Evolutionary conservation across 1,140 invertebrate genomes (phyloP).

Genomic region (Drosophila asahinai): DNA sequence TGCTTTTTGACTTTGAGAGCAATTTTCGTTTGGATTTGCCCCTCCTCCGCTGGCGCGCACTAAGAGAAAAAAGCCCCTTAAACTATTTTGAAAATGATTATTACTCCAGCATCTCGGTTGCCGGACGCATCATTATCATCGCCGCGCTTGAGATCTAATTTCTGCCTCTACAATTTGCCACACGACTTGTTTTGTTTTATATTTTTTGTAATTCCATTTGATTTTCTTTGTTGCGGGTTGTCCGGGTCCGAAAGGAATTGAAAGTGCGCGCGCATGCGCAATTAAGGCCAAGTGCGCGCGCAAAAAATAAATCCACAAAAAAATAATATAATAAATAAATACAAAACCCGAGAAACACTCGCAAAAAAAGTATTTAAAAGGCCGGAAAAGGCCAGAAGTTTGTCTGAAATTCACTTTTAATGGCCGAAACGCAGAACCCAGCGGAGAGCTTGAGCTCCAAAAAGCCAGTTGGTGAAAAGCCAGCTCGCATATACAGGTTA

Average conservation of each 20-base stretch:
- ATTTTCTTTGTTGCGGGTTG: conserved; percentile 38
- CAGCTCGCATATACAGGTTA: conserved; percentile 71
- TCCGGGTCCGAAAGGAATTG: conserved; percentile 68
- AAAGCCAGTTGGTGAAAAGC: conserved; percentile 65
- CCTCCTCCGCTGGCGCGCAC: conserved; percentile 11
- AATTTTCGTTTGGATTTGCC: conserved; percentile 66
- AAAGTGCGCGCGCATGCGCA: conserved; percentile 76
- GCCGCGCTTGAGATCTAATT: conserved; percentile 61
- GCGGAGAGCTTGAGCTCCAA: conserved; percentile 15
- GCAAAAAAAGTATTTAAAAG: conserved; percentile 34
- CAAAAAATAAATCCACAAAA: conserved; percentile 34
- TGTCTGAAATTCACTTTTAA: conserved; percentile 68
- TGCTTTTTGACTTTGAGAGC: conserved; percentile 23
- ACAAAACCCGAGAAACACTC: conserved; percentile 23
- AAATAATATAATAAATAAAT: conserved; percentile 42
- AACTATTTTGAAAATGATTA: conserved; percentile 40
- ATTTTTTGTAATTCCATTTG: conserved; percentile 17
- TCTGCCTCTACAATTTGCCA: conserved; percentile 61
- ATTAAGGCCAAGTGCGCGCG: conserved; percentile 80
- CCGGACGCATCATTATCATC: conserved; percentile 65
- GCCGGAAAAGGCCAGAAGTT: conserved; percentile 44
- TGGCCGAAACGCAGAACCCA: conserved; percentile 12
- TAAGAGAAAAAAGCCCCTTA: not conserved
- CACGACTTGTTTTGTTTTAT: conserved; percentile 49
- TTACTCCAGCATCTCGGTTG: conserved; percentile 35